Evolutionary conservation across 2,797 vertebrate genomes (phyloP), one percentile per base, ranked within the genome.

Genomic region (Pangasius sanitwongsei): DNA sequence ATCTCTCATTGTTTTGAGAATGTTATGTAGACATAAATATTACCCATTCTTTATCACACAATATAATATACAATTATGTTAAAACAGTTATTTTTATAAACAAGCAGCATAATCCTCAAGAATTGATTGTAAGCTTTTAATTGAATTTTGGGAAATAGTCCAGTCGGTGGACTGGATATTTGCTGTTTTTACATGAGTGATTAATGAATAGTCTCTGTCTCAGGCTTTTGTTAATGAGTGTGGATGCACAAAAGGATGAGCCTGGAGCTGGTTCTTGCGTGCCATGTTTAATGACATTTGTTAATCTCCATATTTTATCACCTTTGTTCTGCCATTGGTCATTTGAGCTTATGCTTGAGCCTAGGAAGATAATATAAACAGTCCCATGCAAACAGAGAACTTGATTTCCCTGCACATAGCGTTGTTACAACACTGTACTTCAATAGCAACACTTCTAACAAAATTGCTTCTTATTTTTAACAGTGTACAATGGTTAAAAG

Each of bases 331-430:
- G 50, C 44, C 78, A 31, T 48, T 86, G n/a, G 75, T 69, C 48
- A 85, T 87, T 65, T 70, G 72, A 59, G 53, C 18, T 6, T 31
- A 16, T 81, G 55, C 86, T 28, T 48, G 59, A 7, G 18, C 67
- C 59, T 3, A n/a, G 53, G 84, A 86, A 86, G 81, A 59, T 88
- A 69, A 63, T 90, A 67, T 88, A 89, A 91, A 89, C 55, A 90
- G 28, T 87, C 25, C 9, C 31, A 89, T 86, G 53, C 34, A 90
- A 87, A 90, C 28, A 83, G 16, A 53, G 57, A 88, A 44, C 65
- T 63, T 69, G 78, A 59, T 89, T 86, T 88, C 20, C 34, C 83
- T 86, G 72, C 67, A 84, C 67, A 67, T 75, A 84, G 48, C 78
- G 89, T 31, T 84, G 57, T 67, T 77, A 61, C 86, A 89, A 75